Evolutionary conservation across 1,140 invertebrate species (phyloP), one percentile per base, ranked within the genome.

Genomic region (Cyphomyrmex costatus): DNA sequence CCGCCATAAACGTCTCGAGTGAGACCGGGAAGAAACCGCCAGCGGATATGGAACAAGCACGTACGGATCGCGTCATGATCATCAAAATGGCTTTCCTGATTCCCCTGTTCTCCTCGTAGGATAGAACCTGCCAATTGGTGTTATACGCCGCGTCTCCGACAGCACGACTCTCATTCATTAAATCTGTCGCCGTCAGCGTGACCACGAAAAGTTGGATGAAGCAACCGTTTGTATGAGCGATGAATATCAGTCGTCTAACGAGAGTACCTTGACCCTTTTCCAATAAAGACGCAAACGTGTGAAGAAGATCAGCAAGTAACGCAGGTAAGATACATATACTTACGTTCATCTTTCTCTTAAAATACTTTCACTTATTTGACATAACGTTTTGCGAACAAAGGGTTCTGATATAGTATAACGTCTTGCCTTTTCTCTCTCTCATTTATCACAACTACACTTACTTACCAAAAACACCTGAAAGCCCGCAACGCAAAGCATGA

Each of bases 11-110:
- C 0, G 86, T 88, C 61, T 90, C 71, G 12, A 91, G 65, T 4
- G 91, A 88, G 16, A 91, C 68, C 5, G 90, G 86, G 51, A 88
- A 91, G 30, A 88, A 90, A 8, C 88, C 88, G n/a, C 88, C 85
- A 14, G 90, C 91, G 10, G 82, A 82, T 24, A 91, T 53, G 19
- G 60, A 77, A 21, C 89, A 89, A 5, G 88, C 60, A 12, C 19
- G 61, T 19, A 4, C 36, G 0, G 90, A 51, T 60, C 86, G 70
- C 2, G 66, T 33, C 0, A 91, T 88, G 0, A 91, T 71, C 2
- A 88, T 71, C 6, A 42, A 30, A 2, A 90, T 7, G 5, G 71
- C 82, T 14, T n/a, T 82, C 16, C 86, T 51, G 16, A 91, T 6
- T 7, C 4, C 21, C 24, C 4, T 86, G n/a, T 87, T 65, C 5